These are phyloP conservation scores for Myrmecophaga tridactyla DNA, from an alignment of 2,113 vertebrate genomes.

Conservation along the genomic window DNA sequence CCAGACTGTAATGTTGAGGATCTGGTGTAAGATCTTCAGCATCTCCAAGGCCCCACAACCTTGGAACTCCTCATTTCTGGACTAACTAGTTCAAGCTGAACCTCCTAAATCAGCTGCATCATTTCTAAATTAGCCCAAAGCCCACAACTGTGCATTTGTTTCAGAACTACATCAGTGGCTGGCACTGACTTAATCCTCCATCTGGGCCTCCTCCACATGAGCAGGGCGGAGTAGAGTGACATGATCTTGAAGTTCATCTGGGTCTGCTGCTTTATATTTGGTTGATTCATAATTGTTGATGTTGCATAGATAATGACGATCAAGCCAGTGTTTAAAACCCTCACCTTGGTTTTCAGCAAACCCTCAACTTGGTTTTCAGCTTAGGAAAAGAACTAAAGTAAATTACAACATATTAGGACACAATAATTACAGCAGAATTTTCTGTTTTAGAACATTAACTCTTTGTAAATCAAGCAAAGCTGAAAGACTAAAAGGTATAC, in stretches of 20 bases:
- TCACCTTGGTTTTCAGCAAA: too few species aligned
- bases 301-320: too few species aligned
- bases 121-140: not conserved
- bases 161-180: not conserved
- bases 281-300: not conserved
- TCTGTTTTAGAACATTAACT: not conserved
- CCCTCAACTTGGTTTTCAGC: too few species aligned
- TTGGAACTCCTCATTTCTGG: not conserved
- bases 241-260: too few species aligned
- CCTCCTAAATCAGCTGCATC: not conserved
- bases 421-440: not conserved
- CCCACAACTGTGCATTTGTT: accelerated
- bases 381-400: not conserved
- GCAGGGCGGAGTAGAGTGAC: not conserved
- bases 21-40: not conserved
- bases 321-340: too few species aligned
- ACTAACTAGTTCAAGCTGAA: too few species aligned
- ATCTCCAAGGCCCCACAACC: not conserved
- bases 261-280: not conserved
- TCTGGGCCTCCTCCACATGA: not conserved
- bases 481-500: not conserved
- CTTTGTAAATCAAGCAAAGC: slow-evolving; percentile 9
- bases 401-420: not conserved
- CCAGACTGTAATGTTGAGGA: not conserved
- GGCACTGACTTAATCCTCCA: too few species aligned